Evolutionary conservation across 2,888 invertebrate species (phyloP).

Genomic region (Ferrisia virgata): DNA sequence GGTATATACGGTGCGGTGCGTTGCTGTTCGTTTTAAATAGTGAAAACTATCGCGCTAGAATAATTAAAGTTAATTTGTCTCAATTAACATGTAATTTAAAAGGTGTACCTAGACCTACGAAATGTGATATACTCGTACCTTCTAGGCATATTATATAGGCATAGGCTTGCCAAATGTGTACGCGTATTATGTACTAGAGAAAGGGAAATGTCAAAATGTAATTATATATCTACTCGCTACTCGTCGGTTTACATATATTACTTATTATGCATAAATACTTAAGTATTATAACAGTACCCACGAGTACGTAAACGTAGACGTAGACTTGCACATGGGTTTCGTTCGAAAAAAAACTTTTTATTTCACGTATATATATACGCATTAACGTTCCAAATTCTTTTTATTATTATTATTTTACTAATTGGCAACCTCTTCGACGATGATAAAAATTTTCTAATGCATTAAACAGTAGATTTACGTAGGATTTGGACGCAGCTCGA

Average conservation of each 20-base stretch:
- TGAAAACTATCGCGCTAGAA: conserved; percentile 5
- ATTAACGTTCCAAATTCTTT: not conserved
- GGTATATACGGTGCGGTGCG: no score
- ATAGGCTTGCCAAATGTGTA: not conserved
- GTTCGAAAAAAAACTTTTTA: not conserved
- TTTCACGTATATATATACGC: not conserved
- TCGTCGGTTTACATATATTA: no score
- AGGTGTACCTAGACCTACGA: not conserved
- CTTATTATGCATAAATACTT: no score
- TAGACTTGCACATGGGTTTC: not conserved
- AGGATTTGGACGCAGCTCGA: not conserved
- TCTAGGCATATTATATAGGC: not conserved
- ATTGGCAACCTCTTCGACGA: not conserved
- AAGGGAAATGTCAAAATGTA: not conserved
- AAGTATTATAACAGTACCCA: no score
- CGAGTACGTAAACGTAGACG: not conserved
- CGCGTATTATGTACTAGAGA: not conserved
- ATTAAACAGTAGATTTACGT: not conserved
- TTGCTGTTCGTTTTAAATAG: not conserved
- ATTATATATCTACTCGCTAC: not conserved
- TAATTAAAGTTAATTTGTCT: conserved; percentile 8
- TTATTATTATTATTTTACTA: not conserved
- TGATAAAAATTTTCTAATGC: not conserved
- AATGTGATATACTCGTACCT: not conserved
- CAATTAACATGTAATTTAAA: conserved; percentile 6